These are phyloP conservation scores for Penaeus monodon DNA, from an alignment of 2,888 invertebrate genomes.

Conservation along the genomic window DNA sequence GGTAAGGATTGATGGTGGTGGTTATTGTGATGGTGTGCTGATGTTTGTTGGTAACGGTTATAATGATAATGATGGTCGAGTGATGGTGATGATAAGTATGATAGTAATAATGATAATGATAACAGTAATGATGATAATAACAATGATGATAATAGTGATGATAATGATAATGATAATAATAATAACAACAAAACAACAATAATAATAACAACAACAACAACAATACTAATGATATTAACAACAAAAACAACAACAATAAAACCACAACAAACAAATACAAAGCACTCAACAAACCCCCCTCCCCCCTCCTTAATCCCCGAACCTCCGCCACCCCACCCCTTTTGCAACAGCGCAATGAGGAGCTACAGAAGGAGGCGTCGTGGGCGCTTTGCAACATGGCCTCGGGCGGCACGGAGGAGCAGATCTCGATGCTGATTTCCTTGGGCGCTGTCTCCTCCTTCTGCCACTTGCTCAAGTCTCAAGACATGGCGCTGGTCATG, in stretches of 20 bases:
- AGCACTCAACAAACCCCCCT: too few species aligned
- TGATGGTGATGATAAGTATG: neutral
- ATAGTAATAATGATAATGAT: neutral
- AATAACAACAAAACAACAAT: neutral
- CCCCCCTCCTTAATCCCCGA: too few species aligned
- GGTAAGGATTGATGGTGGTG: neutral
- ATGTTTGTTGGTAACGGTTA: neutral
- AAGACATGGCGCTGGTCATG: slow-evolving; percentile 23
- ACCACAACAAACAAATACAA: too few species aligned
- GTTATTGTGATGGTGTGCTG: neutral
- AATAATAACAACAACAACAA: neutral
- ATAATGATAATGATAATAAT: neutral
- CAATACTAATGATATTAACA: neutral
- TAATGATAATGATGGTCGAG: neutral
- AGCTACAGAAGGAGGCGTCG: slow-evolving; percentile 91
- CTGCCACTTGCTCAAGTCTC: slow-evolving; percentile 14
- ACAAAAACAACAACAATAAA: neutral
- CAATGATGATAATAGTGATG: neutral
- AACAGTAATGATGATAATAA: too few species aligned
- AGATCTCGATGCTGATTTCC: slow-evolving; percentile 72
- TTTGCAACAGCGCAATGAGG: slow-evolving; percentile 16
- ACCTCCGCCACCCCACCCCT: neutral
- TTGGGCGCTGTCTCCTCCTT: slow-evolving; percentile 28
- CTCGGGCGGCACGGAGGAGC: slow-evolving; percentile 86
- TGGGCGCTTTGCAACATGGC: slow-evolving; percentile 98